phyloP scores from a whole-genome alignment of 2,888 invertebrate genomes.

The Isoperla grammatica region DNA sequence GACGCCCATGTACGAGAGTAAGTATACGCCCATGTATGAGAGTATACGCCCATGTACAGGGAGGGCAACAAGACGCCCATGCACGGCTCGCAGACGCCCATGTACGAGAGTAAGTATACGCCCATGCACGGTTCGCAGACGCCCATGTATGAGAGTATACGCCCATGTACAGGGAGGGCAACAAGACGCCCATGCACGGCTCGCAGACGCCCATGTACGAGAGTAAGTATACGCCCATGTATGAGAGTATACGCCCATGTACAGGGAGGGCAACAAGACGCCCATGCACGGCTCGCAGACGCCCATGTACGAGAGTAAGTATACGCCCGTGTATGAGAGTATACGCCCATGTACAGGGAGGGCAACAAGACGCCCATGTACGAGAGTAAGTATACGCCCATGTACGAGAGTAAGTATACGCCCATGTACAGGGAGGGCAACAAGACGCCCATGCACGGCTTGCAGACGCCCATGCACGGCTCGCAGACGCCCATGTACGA shows the following conservation, averaged over 20 bases:
- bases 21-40: too few relatives aligned
- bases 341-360: too few relatives aligned
- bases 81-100: constrained; percentile 74
- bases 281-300: constrained; percentile 89
- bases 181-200: constrained; percentile 89
- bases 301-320: constrained; percentile 71
- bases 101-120: constrained; percentile 83
- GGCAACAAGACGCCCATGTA: too few relatives aligned
- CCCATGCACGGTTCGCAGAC: constrained; percentile 89
- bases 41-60: too few relatives aligned
- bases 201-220: constrained; percentile 87
- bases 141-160: constrained; percentile 84
- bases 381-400: too few relatives aligned
- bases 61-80: constrained; percentile 58
- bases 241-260: constrained; percentile 93
- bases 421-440: constrained; percentile 82
- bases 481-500: constrained; percentile 89
- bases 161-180: constrained; percentile 79
- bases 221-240: too few relatives aligned
- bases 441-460: too few relatives aligned
- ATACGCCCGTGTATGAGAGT: too few relatives aligned
- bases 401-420: constrained; percentile 64
- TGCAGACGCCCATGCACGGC: constrained; percentile 92
- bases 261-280: constrained; percentile 79
- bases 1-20: constrained; percentile 79